Percentiles rank a stretch among this genome's conserved stretches.
phyloP scores from a whole-genome alignment of 2,888 invertebrate genomes.

The Drosophila rellima region DNA sequence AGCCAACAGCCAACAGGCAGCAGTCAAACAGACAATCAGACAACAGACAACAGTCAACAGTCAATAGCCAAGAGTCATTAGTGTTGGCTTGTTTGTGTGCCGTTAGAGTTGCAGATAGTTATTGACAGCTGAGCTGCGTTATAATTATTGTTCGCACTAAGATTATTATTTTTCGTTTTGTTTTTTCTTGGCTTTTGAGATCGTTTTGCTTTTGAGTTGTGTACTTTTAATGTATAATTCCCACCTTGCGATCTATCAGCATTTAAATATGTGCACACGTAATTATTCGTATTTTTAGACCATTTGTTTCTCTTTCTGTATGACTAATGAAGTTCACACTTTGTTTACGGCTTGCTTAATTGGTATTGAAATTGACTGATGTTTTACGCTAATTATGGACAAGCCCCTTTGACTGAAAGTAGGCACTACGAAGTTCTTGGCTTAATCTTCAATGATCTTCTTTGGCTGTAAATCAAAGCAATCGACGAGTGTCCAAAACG shows the following conservation, averaged over 20 bases:
- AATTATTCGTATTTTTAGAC: slow-evolving; percentile 12
- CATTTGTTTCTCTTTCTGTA: slow-evolving; percentile 36
- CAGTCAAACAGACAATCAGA: slow-evolving; percentile 8
- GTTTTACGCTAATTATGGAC: neutral
- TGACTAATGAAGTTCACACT: slow-evolving; percentile 59
- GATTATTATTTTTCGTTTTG: neutral
- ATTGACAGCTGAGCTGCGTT: slow-evolving; percentile 52
- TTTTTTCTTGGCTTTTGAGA: neutral
- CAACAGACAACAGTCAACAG: slow-evolving; percentile 29
- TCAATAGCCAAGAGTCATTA: slow-evolving; percentile 43
- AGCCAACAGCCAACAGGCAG: slow-evolving; percentile 19
- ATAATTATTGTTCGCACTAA: slow-evolving; percentile 44
- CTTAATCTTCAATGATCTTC: neutral
- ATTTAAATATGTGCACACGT: slow-evolving; percentile 15
- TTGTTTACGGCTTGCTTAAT: slow-evolving; percentile 45
- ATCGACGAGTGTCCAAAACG: neutral
- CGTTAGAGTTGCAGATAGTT: slow-evolving; percentile 63
- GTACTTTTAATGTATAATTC: slow-evolving; percentile 48
- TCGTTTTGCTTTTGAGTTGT: slow-evolving; percentile 45
- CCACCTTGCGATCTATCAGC: slow-evolving; percentile 38
- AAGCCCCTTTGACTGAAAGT: slow-evolving; percentile 1
- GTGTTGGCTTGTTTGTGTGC: slow-evolving; percentile 51
- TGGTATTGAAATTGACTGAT: slow-evolving; percentile 22
- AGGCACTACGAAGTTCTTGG: neutral
- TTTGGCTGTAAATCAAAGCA: neutral